Conservation (phyloP, 2,113 vertebrate genomes). For the Gavia stellata region DNA sequence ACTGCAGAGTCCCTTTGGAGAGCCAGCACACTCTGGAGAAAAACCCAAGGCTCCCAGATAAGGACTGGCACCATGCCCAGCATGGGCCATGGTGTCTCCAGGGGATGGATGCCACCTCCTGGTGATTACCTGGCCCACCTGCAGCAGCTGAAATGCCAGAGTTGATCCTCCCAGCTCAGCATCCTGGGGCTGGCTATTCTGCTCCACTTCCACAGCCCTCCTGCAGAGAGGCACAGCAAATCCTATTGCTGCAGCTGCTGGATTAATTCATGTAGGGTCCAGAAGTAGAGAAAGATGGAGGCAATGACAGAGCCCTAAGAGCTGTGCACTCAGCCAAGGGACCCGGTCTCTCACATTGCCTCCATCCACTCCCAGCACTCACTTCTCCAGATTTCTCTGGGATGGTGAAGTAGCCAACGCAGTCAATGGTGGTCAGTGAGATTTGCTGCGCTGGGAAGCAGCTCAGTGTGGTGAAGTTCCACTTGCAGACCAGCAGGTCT, state of each 20-base stretch:
- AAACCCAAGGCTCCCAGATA: background rate
- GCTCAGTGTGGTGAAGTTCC: slow-evolving; percentile 79
- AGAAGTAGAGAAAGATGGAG: background rate
- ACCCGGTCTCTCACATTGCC: background rate
- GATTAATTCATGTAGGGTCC: background rate
- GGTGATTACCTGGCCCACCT: background rate
- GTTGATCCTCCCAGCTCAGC: background rate
- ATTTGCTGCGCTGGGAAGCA: slow-evolving; percentile 75
- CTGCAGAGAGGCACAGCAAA: background rate
- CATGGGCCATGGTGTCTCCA: rapidly evolving
- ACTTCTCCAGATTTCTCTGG: slow-evolving; percentile 76
- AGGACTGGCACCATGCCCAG: background rate
- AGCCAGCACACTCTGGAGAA: background rate
- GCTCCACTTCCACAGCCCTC: background rate
- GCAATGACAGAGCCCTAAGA: background rate
- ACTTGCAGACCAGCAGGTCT: slow-evolving; percentile 79
- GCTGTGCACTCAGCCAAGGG: background rate
- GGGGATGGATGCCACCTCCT: background rate
- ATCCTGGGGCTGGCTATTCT: background rate
- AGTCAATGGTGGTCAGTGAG: slow-evolving; percentile 64
- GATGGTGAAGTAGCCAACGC: slow-evolving; percentile 71
- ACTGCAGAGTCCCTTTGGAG: background rate
- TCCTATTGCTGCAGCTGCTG: background rate
- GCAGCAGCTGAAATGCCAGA: background rate
- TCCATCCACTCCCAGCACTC: slow-evolving; percentile 36